These are phyloP conservation scores for Triops longicaudatus DNA, from an alignment of 1,140 invertebrate genomes.

Conservation along the genomic window DNA sequence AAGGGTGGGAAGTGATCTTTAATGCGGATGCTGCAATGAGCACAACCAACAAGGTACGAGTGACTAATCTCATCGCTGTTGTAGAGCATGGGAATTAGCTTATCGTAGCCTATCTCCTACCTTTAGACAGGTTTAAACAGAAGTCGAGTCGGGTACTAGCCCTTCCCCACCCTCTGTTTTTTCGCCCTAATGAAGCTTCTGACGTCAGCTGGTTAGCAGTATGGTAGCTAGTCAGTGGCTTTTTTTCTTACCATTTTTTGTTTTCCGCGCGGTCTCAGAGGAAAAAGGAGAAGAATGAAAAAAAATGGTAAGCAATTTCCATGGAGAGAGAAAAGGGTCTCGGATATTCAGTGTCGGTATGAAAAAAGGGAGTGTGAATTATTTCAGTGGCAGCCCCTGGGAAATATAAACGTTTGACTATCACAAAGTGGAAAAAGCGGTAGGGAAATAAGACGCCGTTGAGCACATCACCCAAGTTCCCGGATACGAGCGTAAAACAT, in stretches of 20 bases:
- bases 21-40: background rate
- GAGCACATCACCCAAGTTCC: background rate
- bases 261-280: background rate
- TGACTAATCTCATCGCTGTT: background rate
- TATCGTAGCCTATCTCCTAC: background rate
- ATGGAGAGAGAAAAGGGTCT: background rate
- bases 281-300: background rate
- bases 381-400: background rate
- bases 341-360: background rate
- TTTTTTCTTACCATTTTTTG: background rate
- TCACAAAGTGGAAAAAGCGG: background rate
- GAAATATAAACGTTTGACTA: slow-evolving; percentile 15
- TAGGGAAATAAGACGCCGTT: background rate
- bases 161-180: background rate
- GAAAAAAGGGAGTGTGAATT: slow-evolving; percentile 11
- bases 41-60: background rate
- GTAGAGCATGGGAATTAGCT: background rate
- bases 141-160: background rate
- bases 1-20: background rate
- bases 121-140: background rate
- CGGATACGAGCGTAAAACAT: background rate
- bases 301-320: background rate
- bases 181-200: background rate
- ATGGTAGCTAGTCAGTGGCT: background rate
- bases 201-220: slow-evolving; percentile 10